Percentiles rank a stretch among this genome's conserved stretches.
These are phyloP conservation scores for Oxyruncus cristatus DNA, from an alignment of 2,113 vertebrate genomes.

Conservation along the genomic window DNA sequence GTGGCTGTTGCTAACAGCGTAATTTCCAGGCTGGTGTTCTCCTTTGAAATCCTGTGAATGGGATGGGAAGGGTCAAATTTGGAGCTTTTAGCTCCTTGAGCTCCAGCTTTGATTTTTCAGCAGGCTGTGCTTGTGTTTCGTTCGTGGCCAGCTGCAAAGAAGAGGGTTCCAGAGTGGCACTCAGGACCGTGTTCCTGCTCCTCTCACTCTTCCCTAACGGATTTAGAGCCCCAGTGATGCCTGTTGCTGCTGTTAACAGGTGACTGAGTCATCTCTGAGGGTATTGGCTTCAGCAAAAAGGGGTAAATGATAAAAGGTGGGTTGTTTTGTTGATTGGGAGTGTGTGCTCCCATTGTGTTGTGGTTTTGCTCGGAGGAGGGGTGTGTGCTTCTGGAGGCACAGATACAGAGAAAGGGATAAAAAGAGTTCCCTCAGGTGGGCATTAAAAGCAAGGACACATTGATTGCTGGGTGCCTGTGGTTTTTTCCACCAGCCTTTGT, in stretches of 20 bases:
- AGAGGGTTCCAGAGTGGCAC: background rate
- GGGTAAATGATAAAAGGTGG: constrained; percentile 30
- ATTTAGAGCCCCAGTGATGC: background rate
- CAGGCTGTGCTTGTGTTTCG: background rate
- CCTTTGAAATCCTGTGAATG: background rate
- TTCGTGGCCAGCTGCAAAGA: background rate
- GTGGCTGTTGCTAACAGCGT: background rate
- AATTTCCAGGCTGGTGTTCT: background rate
- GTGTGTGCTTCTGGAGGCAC: background rate
- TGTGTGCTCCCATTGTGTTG: background rate
- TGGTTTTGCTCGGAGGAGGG: background rate
- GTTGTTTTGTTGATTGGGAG: background rate
- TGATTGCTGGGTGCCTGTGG: background rate
- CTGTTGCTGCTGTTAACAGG: constrained; percentile 7
- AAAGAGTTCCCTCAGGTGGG: background rate
- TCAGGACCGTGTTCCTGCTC: background rate
- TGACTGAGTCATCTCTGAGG: constrained; percentile 19
- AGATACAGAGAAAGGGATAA: background rate
- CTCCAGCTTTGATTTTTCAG: background rate
- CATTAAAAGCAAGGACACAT: background rate
- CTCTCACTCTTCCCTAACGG: background rate
- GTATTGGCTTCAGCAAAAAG: background rate
- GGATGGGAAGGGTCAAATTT: background rate
- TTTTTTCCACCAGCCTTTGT: background rate
- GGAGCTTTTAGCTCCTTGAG: constrained; percentile 5